Evolutionary conservation across 2,888 invertebrate species (phyloP), one percentile per base, ranked within the genome.

Genomic region (Orthosia cruda): DNA sequence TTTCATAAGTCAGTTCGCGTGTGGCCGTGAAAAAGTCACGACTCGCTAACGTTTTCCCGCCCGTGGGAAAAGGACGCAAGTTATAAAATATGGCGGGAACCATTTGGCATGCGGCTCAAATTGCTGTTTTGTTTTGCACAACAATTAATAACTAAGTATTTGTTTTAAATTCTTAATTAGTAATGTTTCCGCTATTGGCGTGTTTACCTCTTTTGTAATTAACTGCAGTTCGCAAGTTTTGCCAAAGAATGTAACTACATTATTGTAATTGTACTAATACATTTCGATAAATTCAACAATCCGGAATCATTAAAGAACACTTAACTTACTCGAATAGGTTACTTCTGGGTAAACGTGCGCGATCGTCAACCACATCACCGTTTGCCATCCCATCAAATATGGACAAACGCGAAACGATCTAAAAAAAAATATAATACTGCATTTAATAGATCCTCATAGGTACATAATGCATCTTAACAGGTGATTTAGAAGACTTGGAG

Each of bases 21-120:
- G 72, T 85, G 87, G 55, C 87, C 87, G 80, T 88, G 87, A 88
- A 81, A 83, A 69, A 84, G 86, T 88, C 88, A 87, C 88, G 86
- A 76, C 79, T 78, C 68, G 64, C 49, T 72, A 45, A 61, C 68
- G 55, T 76, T 73, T 66, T 73, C 75, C 65, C 88, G 81, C 78
- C 76, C 74, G 68, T 73, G 80, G 74, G 81, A 88, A 77, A 80
- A 75, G 67, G 69, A n/a, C 26, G 78, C 78, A 84, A 84, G 71
- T 65, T 62, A 75, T 59, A 63, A 75, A 55, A 20, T 63, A 47
- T 52, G 55, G 71, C 81, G 86, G 71, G n/a, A 85, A 83, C 75
- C 13, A 78, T 83, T 87, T 87, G 87, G 87, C 86, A 77, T 73
- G 47, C 18, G n/a, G 70, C 61, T 71, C 57, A 65, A 65, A 87